phyloP scores from a whole-genome alignment of 92 coral and sea anemone species.

The Phenganax subtilis region DNA sequence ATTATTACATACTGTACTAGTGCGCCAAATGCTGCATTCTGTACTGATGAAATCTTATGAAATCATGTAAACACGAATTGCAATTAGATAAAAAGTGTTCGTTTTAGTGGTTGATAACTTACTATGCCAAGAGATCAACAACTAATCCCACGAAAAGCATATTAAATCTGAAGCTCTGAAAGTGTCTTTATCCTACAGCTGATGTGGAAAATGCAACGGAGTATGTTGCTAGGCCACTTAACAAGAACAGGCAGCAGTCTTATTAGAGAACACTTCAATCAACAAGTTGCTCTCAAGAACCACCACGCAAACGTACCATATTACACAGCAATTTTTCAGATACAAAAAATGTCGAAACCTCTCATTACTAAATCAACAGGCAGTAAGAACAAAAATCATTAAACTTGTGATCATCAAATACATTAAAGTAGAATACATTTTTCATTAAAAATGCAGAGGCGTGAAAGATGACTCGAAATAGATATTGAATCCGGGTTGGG shows the following conservation, averaged over 20 bases:
- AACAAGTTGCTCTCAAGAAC: conserved; percentile 15
- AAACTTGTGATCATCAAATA: conserved; percentile 1
- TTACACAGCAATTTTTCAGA: background rate
- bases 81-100: too few species aligned
- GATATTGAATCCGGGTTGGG: background rate
- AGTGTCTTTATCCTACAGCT: background rate
- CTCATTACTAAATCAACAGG: too few species aligned
- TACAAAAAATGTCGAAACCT: background rate
- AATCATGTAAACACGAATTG: too few species aligned
- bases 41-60: too few species aligned
- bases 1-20: too few species aligned
- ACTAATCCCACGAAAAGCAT: background rate
- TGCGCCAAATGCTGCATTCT: too few species aligned
- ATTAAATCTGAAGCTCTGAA: background rate
- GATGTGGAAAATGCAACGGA: background rate
- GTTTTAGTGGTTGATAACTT: too few species aligned
- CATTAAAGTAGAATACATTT: conserved; percentile 30
- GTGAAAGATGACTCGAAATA: background rate
- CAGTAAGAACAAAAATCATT: background rate
- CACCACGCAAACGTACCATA: conserved; percentile 8
- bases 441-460: background rate
- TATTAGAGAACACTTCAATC: background rate
- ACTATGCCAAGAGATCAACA: background rate
- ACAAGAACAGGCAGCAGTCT: background rate
- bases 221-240: conserved; percentile 25